These are phyloP conservation scores for Parazoanthus atlanticus DNA, from an alignment of 92 coral and sea anemone genomes.

Conservation along the genomic window DNA sequence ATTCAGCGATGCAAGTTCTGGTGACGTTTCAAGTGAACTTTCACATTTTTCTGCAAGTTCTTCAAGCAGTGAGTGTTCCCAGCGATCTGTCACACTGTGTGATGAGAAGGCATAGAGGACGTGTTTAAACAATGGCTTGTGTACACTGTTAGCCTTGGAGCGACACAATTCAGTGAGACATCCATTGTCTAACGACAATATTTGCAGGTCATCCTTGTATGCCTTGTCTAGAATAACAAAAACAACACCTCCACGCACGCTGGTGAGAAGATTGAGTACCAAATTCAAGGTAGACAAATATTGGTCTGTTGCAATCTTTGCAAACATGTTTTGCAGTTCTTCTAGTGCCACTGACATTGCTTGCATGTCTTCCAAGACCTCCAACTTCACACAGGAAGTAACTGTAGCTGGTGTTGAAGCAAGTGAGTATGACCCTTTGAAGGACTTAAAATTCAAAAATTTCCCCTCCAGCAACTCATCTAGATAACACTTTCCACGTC, in stretches of 20 bases:
- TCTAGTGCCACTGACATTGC: conserved; percentile 32
- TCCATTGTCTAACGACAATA: conserved; percentile 6
- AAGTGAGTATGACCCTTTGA: too few relatives aligned
- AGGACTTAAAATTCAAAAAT: too few relatives aligned
- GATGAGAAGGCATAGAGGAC: too few relatives aligned
- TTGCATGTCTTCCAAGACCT: conserved; percentile 26
- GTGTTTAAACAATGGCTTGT: too few relatives aligned
- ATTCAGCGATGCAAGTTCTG: conserved; percentile 1
- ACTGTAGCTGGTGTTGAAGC: too few relatives aligned
- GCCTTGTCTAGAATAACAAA: conserved; percentile 18
- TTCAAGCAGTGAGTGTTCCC: too few relatives aligned
- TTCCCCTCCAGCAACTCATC: too few relatives aligned
- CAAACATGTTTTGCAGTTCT: background rate
- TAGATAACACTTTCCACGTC: too few relatives aligned
- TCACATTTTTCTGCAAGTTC: too few relatives aligned
- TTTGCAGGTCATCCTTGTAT: conserved; percentile 18
- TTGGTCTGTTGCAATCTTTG: background rate
- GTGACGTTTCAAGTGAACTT: too few relatives aligned
- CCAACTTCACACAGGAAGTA: conserved; percentile 34
- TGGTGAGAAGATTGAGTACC: conserved; percentile 5
- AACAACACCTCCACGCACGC: conserved; percentile 11
- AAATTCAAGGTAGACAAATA: conserved; percentile 11
- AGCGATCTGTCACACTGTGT: too few relatives aligned
- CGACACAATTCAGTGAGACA: background rate
- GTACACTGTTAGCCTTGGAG: background rate